These are phyloP conservation scores for Frankliniella intonsa DNA, from an alignment of 2,888 invertebrate species.

Conservation along the genomic window DNA sequence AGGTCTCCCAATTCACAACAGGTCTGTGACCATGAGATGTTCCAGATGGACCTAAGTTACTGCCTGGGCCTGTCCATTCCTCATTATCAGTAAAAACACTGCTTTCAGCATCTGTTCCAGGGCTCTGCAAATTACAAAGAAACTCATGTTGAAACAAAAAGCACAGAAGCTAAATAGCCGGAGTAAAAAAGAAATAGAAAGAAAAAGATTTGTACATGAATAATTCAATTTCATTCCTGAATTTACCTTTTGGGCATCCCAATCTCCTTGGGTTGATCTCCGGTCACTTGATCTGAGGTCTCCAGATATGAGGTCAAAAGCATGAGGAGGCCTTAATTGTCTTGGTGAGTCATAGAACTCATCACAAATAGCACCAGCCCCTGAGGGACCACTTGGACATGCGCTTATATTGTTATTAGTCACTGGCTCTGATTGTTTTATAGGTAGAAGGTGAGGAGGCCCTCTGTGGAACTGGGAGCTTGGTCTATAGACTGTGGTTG, in stretches of 20 bases:
- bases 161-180: no score
- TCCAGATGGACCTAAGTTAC: constrained; percentile 34
- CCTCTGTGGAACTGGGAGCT: constrained; percentile 2
- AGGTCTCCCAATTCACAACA: constrained; percentile 51
- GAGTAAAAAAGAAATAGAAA: background rate
- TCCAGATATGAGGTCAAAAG: constrained; percentile 34
- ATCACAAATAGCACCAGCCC: constrained; percentile 31
- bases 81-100: constrained; percentile 64
- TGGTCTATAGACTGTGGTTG: constrained; percentile 9
- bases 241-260: background rate
- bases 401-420: background rate
- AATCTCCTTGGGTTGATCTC: background rate
- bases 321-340: constrained; percentile 40
- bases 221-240: background rate
- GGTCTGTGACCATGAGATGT: constrained; percentile 37
- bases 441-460: background rate
- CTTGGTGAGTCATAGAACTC: constrained; percentile 43
- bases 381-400: background rate
- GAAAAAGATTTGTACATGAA: background rate
- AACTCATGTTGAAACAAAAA: background rate
- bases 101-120: constrained; percentile 55
- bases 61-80: constrained; percentile 55
- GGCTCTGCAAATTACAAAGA: constrained; percentile 50
- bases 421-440: background rate
- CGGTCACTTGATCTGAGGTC: constrained; percentile 34